These are phyloP conservation scores for Rambutsinella grinnellia DNA, from an alignment of 2,888 invertebrate genomes.

Conservation along the genomic window DNA sequence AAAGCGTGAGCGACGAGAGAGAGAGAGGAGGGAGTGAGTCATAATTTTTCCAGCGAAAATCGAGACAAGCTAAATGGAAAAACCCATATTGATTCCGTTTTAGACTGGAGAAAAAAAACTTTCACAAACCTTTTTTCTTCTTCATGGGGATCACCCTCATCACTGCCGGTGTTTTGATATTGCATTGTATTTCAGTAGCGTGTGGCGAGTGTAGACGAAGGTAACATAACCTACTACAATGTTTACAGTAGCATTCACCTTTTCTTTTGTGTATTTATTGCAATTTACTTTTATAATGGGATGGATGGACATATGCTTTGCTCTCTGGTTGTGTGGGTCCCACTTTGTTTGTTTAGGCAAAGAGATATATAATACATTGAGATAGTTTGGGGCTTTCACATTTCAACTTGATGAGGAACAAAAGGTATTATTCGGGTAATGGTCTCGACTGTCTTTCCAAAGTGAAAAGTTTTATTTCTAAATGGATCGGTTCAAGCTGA, in stretches of 20 bases:
- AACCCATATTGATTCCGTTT: slow-evolving; percentile 51
- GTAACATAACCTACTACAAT: background rate
- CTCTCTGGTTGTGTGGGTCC: too few relatives aligned
- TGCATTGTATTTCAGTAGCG: too few relatives aligned
- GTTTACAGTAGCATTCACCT: background rate
- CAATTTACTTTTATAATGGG: background rate
- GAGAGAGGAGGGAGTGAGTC: slow-evolving; percentile 37
- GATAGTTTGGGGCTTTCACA: too few relatives aligned
- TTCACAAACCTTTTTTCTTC: slow-evolving; percentile 18
- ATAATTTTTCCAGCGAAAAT: slow-evolving; percentile 35
- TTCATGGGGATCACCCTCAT: slow-evolving; percentile 27
- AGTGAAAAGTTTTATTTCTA: too few relatives aligned
- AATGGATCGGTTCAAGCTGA: too few relatives aligned
- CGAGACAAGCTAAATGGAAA: slow-evolving; percentile 26
- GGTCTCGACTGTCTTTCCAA: too few relatives aligned
- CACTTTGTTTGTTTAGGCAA: too few relatives aligned
- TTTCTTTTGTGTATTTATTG: background rate
- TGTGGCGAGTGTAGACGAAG: background rate
- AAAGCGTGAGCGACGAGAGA: background rate
- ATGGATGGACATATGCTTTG: background rate
- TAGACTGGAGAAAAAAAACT: slow-evolving; percentile 10
- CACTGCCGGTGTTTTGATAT: background rate
- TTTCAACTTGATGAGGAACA: too few relatives aligned
- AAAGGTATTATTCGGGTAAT: too few relatives aligned
- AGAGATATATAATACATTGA: too few relatives aligned